These are phyloP conservation scores for Spialia ferax DNA, from an alignment of 2,888 invertebrate genomes.

Conservation along the genomic window DNA sequence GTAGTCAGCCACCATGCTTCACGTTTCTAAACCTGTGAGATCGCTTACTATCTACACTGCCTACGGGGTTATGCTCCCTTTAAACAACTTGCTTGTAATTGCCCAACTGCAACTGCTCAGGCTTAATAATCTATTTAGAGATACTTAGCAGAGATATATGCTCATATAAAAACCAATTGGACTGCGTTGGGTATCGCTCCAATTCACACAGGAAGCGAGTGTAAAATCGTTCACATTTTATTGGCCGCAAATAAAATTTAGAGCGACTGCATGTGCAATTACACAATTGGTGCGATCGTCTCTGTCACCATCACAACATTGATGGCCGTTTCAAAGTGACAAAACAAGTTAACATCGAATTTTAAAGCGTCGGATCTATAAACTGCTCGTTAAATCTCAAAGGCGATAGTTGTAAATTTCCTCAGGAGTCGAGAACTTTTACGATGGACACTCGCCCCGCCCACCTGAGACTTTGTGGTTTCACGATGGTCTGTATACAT, in stretches of 20 bases:
- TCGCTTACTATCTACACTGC: too few species aligned
- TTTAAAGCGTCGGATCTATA: conserved; percentile 81
- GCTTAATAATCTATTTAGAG: neutral
- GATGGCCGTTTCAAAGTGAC: conserved; percentile 68
- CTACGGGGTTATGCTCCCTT: too few species aligned
- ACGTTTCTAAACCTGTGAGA: too few species aligned
- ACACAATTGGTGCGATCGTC: conserved; percentile 56
- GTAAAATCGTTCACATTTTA: conserved; percentile 13
- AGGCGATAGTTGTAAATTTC: conserved; percentile 82
- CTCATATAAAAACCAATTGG: conserved; percentile 1
- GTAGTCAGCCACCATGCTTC: too few species aligned
- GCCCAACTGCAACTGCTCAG: too few species aligned
- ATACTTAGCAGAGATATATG: neutral
- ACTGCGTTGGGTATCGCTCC: neutral
- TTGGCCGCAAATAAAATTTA: conserved; percentile 29
- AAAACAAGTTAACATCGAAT: conserved; percentile 77
- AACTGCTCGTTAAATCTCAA: conserved; percentile 84
- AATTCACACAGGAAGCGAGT: conserved; percentile 34
- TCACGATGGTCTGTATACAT: conserved; percentile 61
- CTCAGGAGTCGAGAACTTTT: conserved; percentile 73
- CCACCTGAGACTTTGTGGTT: conserved; percentile 79
- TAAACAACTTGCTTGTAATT: neutral
- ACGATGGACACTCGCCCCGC: conserved; percentile 76
- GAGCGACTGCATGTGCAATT: conserved; percentile 51
- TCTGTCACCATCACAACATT: conserved; percentile 62